These are phyloP conservation scores for Ophthalmolycus amberensis DNA, from an alignment of 2,113 vertebrate species.

Conservation along the genomic window DNA sequence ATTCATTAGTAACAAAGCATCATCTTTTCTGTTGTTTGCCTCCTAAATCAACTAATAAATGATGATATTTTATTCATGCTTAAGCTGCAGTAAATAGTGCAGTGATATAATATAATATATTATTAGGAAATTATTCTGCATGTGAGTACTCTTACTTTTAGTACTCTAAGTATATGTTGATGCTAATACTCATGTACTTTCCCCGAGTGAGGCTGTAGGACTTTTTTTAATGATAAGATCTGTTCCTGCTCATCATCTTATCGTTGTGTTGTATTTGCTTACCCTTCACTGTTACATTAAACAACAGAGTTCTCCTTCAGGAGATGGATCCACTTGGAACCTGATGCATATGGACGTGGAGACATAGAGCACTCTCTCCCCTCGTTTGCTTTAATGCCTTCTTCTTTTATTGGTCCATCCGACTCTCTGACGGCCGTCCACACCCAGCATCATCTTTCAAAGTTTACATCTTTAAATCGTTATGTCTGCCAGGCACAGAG, in stretches of 20 bases:
- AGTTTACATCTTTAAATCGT: slow-evolving; percentile 2
- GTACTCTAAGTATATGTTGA: too few species aligned
- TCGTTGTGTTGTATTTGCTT: neutral
- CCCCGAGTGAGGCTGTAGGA: too few species aligned
- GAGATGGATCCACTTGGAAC: neutral
- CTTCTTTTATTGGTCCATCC: slow-evolving; percentile 38
- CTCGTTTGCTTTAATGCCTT: slow-evolving; percentile 36
- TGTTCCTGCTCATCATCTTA: too few species aligned
- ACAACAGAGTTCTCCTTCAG: neutral
- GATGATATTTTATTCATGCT: too few species aligned
- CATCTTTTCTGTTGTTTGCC: too few species aligned
- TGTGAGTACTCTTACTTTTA: too few species aligned
- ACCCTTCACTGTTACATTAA: neutral
- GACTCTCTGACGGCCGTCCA: slow-evolving; percentile 19
- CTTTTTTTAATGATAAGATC: neutral
- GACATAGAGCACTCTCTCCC: slow-evolving; percentile 29
- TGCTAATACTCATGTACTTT: too few species aligned
- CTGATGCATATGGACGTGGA: slow-evolving; percentile 1
- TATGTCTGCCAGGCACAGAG: neutral
- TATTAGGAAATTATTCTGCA: too few species aligned
- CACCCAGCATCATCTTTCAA: slow-evolving; percentile 20
- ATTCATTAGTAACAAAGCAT: too few species aligned
- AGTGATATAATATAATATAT: too few species aligned
- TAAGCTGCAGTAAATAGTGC: too few species aligned
- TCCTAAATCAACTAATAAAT: too few species aligned